These are phyloP conservation scores for Pristis pectinata DNA, from an alignment of 2,797 vertebrate genomes.

Conservation along the genomic window DNA sequence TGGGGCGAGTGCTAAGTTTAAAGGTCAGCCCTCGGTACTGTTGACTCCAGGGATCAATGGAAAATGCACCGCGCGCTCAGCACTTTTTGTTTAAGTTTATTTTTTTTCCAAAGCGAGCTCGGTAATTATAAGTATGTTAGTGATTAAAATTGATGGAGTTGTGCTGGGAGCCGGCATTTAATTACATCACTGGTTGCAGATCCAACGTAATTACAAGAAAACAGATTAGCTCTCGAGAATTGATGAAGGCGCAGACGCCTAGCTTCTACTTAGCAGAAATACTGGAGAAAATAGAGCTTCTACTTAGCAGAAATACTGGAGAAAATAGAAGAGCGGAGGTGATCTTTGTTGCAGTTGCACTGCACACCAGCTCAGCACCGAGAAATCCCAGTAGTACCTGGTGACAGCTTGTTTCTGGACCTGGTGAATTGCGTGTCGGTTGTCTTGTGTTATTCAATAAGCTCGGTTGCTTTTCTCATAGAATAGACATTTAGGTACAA, in stretches of 20 bases:
- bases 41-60: conserved; percentile 23
- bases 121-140: conserved; percentile 26
- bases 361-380: background rate
- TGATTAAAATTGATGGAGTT: conserved; percentile 30
- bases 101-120: background rate
- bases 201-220: conserved; percentile 24
- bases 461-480: background rate
- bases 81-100: background rate
- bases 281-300: background rate
- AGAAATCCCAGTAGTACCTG: background rate
- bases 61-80: conserved; percentile 4
- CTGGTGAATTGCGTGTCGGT: background rate
- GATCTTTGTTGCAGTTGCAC: no score
- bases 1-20: conserved; percentile 28
- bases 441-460: background rate
- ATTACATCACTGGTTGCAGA: conserved; percentile 1
- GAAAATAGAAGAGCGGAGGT: background rate
- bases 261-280: background rate
- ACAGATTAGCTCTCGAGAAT: conserved; percentile 17
- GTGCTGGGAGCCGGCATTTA: background rate
- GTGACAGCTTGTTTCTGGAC: background rate
- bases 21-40: conserved; percentile 20
- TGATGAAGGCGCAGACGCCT: background rate
- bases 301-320: background rate
- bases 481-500: background rate